Conservation (phyloP, 2,888 invertebrate species). For the Ferdinandea cuprea region DNA sequence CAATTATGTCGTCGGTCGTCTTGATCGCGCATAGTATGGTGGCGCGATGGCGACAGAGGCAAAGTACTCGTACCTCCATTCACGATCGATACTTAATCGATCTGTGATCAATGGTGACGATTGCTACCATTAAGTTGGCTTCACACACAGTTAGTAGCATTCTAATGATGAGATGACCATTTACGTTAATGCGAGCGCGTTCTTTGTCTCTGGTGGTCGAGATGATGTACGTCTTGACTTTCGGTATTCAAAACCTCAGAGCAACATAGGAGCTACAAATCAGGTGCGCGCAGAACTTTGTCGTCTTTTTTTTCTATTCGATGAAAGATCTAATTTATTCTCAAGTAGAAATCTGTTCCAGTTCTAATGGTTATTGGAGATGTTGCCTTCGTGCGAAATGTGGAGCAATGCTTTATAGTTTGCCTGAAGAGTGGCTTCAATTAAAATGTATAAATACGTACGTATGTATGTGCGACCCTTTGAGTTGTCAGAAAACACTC, state of each 20-base stretch:
- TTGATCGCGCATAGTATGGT: constrained; percentile 27
- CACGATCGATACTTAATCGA: constrained; percentile 63
- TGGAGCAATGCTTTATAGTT: constrained; percentile 53
- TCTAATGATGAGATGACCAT: constrained; percentile 72
- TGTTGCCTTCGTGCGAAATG: constrained; percentile 47
- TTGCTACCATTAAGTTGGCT: constrained; percentile 51
- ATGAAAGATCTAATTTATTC: constrained; percentile 58
- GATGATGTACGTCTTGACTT: constrained; percentile 69
- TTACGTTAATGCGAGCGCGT: constrained; percentile 39
- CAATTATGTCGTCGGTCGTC: constrained; percentile 75
- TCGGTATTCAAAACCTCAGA: constrained; percentile 69
- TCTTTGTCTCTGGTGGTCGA: constrained; percentile 50
- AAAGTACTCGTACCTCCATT: constrained; percentile 26
- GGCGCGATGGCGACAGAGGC: background rate
- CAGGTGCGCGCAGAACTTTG: constrained; percentile 63
- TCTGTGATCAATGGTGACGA: constrained; percentile 66
- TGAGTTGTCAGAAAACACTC: constrained; percentile 53
- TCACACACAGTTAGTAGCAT: constrained; percentile 27
- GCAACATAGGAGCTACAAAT: constrained; percentile 37
- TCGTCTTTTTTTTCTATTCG: constrained; percentile 15
- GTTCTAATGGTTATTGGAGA: constrained; percentile 59
- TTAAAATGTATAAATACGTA: background rate
- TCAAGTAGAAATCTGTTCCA: constrained; percentile 38
- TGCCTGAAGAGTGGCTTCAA: constrained; percentile 3
- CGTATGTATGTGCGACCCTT: constrained; percentile 36